Conservation (phyloP, 2,113 vertebrate species). For the Pollachius pollachius region DNA sequence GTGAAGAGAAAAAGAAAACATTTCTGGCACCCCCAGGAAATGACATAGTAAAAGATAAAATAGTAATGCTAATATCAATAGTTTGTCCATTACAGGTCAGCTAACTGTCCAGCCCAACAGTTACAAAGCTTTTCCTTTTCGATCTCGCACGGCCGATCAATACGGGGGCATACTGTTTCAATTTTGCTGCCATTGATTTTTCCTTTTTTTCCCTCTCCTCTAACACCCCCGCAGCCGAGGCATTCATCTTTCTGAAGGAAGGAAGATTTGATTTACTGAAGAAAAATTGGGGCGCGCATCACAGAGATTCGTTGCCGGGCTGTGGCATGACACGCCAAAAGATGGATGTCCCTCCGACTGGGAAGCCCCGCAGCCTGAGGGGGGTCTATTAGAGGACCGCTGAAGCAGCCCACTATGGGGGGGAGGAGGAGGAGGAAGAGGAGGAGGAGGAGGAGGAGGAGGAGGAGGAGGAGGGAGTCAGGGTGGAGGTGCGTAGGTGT, state of each 20-base stretch:
- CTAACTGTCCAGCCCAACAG: conserved; percentile 97
- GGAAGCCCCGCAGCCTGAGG: conserved; percentile 91
- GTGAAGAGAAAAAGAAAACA: conserved; percentile 27
- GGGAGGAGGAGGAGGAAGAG: conserved; percentile 52
- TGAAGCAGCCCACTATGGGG: conserved; percentile 84
- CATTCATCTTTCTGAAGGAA: conserved; percentile 99
- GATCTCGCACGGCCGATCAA: conserved; percentile 98
- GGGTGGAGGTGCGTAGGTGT: conserved; percentile 46
- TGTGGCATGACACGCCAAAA: conserved; percentile 90
- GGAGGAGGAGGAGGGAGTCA: not conserved
- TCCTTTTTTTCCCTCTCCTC: conserved; percentile 73
- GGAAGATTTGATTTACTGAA: conserved; percentile 99
- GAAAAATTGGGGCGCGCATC: conserved; percentile 99
- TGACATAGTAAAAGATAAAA: conserved; percentile 97
- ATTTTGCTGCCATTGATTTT: conserved; percentile 99
- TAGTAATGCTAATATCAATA: conserved; percentile 99
- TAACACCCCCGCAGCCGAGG: conserved; percentile 92
- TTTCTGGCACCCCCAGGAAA: conserved; percentile 72
- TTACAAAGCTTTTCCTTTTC: conserved; percentile 99
- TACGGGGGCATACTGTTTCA: conserved; percentile 98
- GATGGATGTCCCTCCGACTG: conserved; percentile 97
- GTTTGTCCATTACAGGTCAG: conserved; percentile 99
- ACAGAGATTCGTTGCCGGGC: conserved; percentile 97
- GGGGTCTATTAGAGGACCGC: conserved; percentile 95
- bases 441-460: conserved; percentile 60